Evolutionary conservation across 1,140 invertebrate genomes (phyloP), one percentile per base, ranked within the genome.

Genomic region (Cotesia vestalis): DNA sequence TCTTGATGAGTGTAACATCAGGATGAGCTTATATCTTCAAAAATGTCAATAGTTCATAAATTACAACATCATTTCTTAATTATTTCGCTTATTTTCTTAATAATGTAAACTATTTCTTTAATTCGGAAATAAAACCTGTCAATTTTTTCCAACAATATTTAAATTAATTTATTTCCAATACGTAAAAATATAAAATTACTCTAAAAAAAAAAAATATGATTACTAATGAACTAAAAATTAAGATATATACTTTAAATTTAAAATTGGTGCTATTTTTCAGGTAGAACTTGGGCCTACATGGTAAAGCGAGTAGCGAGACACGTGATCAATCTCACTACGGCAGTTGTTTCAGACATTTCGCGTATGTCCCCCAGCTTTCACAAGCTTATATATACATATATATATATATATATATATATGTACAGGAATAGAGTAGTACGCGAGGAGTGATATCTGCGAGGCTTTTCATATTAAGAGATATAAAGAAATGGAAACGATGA

Each of bases 401-500:
- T 34, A 51, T 66, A 35, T 46, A 40, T 40, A 40, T 40, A 40
- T 40, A 40, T 40, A 40, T 40, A 40, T 40, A 40, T 40, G 9
- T 8, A 46, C 40, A 46, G 1, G 8, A 46, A 4, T 46, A 46
- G 40, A 46, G 40, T 46, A 46, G 40, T 46, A 46, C 27, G 52
- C 38, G 8, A 17, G 17, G 8, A 35, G 27, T 63, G 40, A 63
- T 52, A 62, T 63, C 59, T 35, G n/a, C 40, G 59, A 70, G 60
- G 46, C 40, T 70, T 70, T 76, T 76, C 71, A 76, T 76, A 76
- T 76, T 76, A 85, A 84, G 81, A 78, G 83, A 85, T 84, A 84
- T 85, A 82, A 85, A 85, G 84, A 85, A 85, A 83, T 79, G 79
- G 76, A 76, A 46, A 69, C 60, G 74, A 81, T 86, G 84, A 86